These are phyloP conservation scores for Coenonympha glycerion DNA, from an alignment of 2,888 invertebrate species.

Conservation along the genomic window DNA sequence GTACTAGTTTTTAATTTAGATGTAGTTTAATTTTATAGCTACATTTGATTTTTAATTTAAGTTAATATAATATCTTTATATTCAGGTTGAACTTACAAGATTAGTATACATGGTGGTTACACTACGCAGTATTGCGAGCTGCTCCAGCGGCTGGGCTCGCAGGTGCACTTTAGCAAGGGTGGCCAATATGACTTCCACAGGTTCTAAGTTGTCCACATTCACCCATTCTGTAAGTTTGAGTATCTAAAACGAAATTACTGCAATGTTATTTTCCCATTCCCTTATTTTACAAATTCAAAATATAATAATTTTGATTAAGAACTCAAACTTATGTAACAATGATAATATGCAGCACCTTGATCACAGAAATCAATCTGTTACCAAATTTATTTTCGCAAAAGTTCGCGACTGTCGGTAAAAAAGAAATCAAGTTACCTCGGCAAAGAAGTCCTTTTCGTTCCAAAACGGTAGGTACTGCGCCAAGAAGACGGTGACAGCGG, in stretches of 20 bases:
- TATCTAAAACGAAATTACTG: slow-evolving; percentile 42
- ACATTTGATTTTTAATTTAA: too few relatives aligned
- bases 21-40: too few relatives aligned
- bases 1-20: too few relatives aligned
- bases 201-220: slow-evolving; percentile 43
- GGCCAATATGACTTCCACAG: slow-evolving; percentile 45
- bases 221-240: slow-evolving; percentile 60
- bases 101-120: slow-evolving; percentile 59
- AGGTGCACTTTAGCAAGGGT: slow-evolving; percentile 42
- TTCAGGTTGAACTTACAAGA: slow-evolving; percentile 50
- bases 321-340: too few relatives aligned
- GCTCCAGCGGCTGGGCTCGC: slow-evolving; percentile 51
- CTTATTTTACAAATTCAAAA: too few relatives aligned
- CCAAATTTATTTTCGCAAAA: too few relatives aligned
- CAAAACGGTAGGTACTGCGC: slow-evolving; percentile 61
- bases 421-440: slow-evolving; percentile 45
- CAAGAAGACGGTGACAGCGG: slow-evolving; percentile 58
- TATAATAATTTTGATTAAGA: too few relatives aligned
- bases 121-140: slow-evolving; percentile 51
- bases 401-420: too few relatives aligned
- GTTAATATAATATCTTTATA: too few relatives aligned
- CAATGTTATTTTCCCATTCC: too few relatives aligned
- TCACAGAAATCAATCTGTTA: too few relatives aligned
- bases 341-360: too few relatives aligned
- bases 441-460: slow-evolving; percentile 61